Conservation (phyloP, 1,140 invertebrate genomes). For the Apolygus lucorum region DNA sequence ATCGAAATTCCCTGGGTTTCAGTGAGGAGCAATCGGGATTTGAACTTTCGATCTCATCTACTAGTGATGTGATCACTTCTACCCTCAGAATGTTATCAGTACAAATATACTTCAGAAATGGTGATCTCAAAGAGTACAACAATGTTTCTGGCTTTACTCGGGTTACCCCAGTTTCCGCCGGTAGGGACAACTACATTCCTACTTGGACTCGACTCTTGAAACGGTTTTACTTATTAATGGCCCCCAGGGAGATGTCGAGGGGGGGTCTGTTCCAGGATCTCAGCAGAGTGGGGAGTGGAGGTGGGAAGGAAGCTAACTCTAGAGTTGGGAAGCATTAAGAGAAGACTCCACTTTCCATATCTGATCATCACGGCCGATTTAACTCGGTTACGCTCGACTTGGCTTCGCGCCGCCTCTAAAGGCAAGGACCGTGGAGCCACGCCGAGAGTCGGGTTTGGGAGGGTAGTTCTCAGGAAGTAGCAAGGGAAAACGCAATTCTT, state of each 20-base stretch:
- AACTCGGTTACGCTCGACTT: slow-evolving; percentile 12
- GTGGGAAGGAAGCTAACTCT: slow-evolving; percentile 1
- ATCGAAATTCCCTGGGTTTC: too few species aligned
- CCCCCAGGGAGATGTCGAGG: not conserved
- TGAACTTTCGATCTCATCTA: too few species aligned
- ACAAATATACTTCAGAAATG: too few species aligned
- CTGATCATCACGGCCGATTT: slow-evolving; percentile 16
- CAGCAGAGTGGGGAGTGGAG: not conserved
- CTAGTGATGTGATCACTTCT: too few species aligned
- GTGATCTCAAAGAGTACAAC: too few species aligned
- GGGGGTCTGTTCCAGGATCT: too few species aligned
- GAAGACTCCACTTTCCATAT: slow-evolving; percentile 13
- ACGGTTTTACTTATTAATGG: slow-evolving; percentile 13
- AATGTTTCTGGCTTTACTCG: too few species aligned
- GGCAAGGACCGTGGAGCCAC: not conserved
- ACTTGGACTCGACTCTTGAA: slow-evolving; percentile 6
- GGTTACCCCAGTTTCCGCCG: not conserved
- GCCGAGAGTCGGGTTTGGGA: not conserved
- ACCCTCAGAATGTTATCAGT: too few species aligned
- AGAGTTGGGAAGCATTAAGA: slow-evolving; percentile 7
- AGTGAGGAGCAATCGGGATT: too few species aligned
- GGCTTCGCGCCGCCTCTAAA: not conserved
- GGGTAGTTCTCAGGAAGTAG: not conserved
- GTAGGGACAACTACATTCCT: not conserved
- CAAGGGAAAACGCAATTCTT: slow-evolving; percentile 11